A percentile compares a stretch with the other conserved stretches of the same genome.
These are phyloP conservation scores for Carassius auratus DNA, from an alignment of 2,113 vertebrate species.

Conservation along the genomic window DNA sequence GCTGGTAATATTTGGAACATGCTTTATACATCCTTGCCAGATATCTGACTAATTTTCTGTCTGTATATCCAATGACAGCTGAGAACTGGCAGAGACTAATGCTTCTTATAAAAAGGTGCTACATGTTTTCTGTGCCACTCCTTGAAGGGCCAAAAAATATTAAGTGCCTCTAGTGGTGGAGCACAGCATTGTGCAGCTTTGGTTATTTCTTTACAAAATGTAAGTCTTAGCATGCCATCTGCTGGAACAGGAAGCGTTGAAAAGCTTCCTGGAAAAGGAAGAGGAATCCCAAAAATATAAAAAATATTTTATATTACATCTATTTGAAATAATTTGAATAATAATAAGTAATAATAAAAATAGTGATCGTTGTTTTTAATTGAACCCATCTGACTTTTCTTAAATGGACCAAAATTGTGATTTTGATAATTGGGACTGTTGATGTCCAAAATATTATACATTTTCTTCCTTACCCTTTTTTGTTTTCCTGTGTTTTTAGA, in stretches of 20 bases:
- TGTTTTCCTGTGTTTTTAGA: slow-evolving; percentile 72
- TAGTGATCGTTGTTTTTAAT: neutral
- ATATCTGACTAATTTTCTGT: slow-evolving; percentile 15
- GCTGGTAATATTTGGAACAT: neutral
- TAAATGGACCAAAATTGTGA: neutral
- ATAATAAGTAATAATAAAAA: no score
- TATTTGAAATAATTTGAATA: neutral
- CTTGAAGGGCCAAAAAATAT: neutral
- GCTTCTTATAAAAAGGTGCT: slow-evolving; percentile 13
- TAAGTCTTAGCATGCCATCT: slow-evolving; percentile 28
- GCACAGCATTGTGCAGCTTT: neutral
- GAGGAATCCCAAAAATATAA: no score
- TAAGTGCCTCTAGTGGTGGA: neutral
- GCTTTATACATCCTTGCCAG: slow-evolving; percentile 5
- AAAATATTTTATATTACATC: neutral
- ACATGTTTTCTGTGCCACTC: slow-evolving; percentile 12
- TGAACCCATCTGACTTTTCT: neutral
- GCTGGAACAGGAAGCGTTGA: neutral
- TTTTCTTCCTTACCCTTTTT: neutral
- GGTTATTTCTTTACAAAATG: neutral
- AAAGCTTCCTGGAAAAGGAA: neutral
- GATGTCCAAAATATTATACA: neutral
- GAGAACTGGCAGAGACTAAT: neutral
- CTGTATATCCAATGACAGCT: slow-evolving; percentile 13
- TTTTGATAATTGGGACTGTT: neutral